phyloP scores from a whole-genome alignment of 1,140 invertebrate species.

The Drosophila lowei region DNA sequence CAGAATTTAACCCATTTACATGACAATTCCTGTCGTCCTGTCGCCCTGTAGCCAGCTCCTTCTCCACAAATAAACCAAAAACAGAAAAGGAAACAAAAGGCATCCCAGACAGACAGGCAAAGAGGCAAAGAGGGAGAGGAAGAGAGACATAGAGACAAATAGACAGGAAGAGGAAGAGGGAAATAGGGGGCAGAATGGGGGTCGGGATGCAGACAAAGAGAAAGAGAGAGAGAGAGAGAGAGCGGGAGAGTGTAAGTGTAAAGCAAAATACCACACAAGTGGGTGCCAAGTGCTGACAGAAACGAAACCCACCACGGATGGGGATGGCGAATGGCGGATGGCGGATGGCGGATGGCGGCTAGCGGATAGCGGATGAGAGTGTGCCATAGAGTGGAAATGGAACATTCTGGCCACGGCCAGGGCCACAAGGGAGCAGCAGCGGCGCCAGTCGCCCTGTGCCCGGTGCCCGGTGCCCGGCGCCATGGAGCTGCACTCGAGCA shows the following conservation, averaged over 20 bases:
- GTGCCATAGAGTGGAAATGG: constrained; percentile 23
- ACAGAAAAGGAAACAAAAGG: constrained; percentile 42
- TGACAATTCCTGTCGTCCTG: constrained; percentile 57
- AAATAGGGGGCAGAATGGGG: too few species aligned
- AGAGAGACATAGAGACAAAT: constrained; percentile 4
- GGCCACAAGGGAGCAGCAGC: constrained; percentile 22
- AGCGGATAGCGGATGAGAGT: constrained; percentile 12
- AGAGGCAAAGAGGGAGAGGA: not conserved
- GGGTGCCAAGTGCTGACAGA: constrained; percentile 53
- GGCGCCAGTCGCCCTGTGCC: not conserved
- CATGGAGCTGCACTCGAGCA: constrained; percentile 26
- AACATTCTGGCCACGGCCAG: constrained; percentile 41
- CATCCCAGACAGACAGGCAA: constrained; percentile 27
- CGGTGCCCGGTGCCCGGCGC: constrained; percentile 2
- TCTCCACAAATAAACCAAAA: constrained; percentile 41
- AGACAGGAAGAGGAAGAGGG: not conserved
- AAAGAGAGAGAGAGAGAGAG: not conserved
- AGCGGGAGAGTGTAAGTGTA: constrained; percentile 24
- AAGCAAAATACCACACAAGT: constrained; percentile 63
- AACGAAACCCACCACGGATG: constrained; percentile 20
- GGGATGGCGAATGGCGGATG: not conserved
- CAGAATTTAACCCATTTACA: constrained; percentile 78
- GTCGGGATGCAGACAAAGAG: not conserved
- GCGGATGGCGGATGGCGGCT: not conserved
- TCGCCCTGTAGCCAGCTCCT: constrained; percentile 4